phyloP scores from a whole-genome alignment of 2,888 invertebrate species.

The Incurvaria masculella region DNA sequence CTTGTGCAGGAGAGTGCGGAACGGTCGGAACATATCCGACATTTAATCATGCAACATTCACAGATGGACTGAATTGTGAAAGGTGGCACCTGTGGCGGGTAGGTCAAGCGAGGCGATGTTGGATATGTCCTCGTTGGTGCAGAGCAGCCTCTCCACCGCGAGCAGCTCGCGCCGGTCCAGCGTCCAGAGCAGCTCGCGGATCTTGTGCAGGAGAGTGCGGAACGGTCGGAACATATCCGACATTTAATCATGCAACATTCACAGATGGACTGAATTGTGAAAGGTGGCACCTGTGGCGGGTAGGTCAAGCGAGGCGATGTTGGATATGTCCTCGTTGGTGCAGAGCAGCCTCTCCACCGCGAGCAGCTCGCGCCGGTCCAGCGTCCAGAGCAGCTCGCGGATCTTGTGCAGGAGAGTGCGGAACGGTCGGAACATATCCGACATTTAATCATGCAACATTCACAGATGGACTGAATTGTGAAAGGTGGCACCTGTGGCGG shows the following conservation, averaged over 20 bases:
- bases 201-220: conserved; percentile 83
- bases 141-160: conserved; percentile 83
- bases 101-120: conserved; percentile 42
- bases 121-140: conserved; percentile 81
- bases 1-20: conserved; percentile 72
- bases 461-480: too few species aligned
- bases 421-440: conserved; percentile 97
- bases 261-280: too few species aligned
- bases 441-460: conserved; percentile 69
- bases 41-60: conserved; percentile 66
- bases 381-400: conserved; percentile 84
- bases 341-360: conserved; percentile 87
- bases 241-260: conserved; percentile 66
- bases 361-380: conserved; percentile 80
- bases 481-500: conserved; percentile 52
- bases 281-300: conserved; percentile 17
- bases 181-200: conserved; percentile 87
- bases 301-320: conserved; percentile 39
- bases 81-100: conserved; percentile 17
- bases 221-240: conserved; percentile 98
- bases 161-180: conserved; percentile 80
- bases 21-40: conserved; percentile 96
- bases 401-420: conserved; percentile 87
- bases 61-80: too few species aligned
- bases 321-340: conserved; percentile 77